A percentile compares a stretch with the other conserved stretches of the same genome.
Conservation (phyloP, 2,113 vertebrate species). For the Ovis canadensis region DNA sequence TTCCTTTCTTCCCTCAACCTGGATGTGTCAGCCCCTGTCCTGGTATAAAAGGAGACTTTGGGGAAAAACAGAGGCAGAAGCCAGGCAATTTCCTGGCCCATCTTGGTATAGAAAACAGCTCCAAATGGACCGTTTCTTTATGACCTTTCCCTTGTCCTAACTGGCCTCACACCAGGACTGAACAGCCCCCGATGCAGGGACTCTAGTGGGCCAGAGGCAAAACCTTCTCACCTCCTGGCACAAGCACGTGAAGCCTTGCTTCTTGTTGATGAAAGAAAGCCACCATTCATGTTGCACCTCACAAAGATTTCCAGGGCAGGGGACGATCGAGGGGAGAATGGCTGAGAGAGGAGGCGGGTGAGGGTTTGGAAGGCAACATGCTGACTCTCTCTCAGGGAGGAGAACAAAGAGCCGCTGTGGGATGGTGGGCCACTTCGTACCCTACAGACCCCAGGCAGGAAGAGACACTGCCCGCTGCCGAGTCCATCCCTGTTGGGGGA, state of each 20-base stretch:
- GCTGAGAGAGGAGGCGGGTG: not conserved
- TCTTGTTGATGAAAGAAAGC: slow-evolving; percentile 42
- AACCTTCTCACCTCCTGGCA: slow-evolving; percentile 51
- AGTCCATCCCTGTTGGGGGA: accelerated
- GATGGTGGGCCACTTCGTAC: not conserved
- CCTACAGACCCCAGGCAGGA: too few species aligned
- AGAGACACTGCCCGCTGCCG: accelerated
- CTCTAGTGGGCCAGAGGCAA: not conserved
- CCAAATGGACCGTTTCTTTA: not conserved
- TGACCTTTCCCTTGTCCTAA: not conserved
- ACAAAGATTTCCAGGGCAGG: slow-evolving; percentile 69
- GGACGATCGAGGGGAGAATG: slow-evolving; percentile 67
- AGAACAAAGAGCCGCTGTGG: not conserved
- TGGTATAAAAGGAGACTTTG: not conserved
- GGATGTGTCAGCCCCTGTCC: not conserved
- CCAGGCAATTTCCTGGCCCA: not conserved
- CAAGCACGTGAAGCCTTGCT: slow-evolving; percentile 17
- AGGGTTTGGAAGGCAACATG: slow-evolving; percentile 13
- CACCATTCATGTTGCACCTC: slow-evolving; percentile 5
- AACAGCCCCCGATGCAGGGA: not conserved
- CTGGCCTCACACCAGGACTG: not conserved
- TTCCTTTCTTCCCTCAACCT: not conserved
- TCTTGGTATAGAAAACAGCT: not conserved
- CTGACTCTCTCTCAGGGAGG: not conserved
- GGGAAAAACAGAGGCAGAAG: not conserved